Conservation (phyloP, 2,888 invertebrate genomes). For the Lysandra bellargus region DNA sequence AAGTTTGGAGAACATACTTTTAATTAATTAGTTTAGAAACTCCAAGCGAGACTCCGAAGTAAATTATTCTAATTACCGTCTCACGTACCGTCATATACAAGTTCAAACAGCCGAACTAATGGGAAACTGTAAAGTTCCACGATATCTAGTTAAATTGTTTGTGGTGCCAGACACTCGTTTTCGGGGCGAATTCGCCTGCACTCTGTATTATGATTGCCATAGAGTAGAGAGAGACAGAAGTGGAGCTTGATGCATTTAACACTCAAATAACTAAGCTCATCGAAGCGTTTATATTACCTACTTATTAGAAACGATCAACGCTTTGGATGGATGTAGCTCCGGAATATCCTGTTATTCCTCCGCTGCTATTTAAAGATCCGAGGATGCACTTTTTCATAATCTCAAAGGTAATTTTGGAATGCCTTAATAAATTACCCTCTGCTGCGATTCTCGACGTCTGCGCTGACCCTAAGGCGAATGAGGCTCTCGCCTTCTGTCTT, state of each 20-base stretch:
- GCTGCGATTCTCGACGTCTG: background rate
- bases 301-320: too few species aligned
- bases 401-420: too few species aligned
- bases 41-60: slow-evolving; percentile 7
- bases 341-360: too few species aligned
- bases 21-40: background rate
- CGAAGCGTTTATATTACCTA: background rate
- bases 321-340: too few species aligned
- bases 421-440: background rate
- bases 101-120: slow-evolving; percentile 41
- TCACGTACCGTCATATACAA: slow-evolving; percentile 18
- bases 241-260: background rate
- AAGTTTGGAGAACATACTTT: background rate
- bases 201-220: background rate
- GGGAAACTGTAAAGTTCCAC: slow-evolving; percentile 36
- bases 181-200: slow-evolving; percentile 8
- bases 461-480: background rate
- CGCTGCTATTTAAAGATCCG: too few species aligned
- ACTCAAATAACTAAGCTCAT: background rate
- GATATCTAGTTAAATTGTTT: slow-evolving; percentile 6
- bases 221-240: background rate
- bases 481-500: background rate
- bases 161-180: slow-evolving; percentile 7
- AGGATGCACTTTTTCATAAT: too few species aligned
- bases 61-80: slow-evolving; percentile 23